Base-by-base conservation (phyloP, 2,113 vertebrate genomes). In the Phrynosoma blainvillii region DNA sequence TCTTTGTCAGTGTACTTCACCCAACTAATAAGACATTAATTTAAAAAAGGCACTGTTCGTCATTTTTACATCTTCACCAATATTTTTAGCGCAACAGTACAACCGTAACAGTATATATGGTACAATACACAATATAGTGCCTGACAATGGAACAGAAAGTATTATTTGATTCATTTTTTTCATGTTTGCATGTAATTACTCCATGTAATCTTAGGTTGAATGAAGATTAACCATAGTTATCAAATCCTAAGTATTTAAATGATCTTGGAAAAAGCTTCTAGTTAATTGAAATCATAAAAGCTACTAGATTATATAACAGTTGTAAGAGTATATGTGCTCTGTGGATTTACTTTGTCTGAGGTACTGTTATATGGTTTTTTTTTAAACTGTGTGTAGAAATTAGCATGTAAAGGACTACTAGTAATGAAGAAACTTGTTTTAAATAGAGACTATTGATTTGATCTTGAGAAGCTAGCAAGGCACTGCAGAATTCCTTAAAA, bases 1-100 rank as follows among this genome's bases (percentile, higher is more conserved):
- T 96, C 97, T 98, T 98, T 98, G 97, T 98, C 97, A 98, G 96
- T 95, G 95, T 96, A 96, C 96, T 97, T 96, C 97, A 97, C 97
- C 98, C 97, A 97, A 97, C 97, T 97, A 98, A 98, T 98, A 97
- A 98, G 97, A 96, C 95, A 96, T 96, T 97, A 97, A 97, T 97
- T 97, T 97, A 96, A 97, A 97, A 97, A 97, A 97, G 97, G 96
- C 96, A 97, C 96, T 97, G 97, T 97, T 97, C 97, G 95, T 97
- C 96, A 97, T 96, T 97, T 97, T 97, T 96, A 97, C 95, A 96
- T 97, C 96, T 96, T 96, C 96, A 96, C 96, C 96, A 96, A 96
- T 97, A 97, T 97, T 97, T 96, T 96, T 97, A 97, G 96, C 96
- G 95, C 96, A 94, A 96, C 96, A 95, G 96, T 95, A 94, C 95